Evolutionary conservation across 2,797 vertebrate genomes (phyloP).

Genomic region (Melanogrammus aeglefinus): DNA sequence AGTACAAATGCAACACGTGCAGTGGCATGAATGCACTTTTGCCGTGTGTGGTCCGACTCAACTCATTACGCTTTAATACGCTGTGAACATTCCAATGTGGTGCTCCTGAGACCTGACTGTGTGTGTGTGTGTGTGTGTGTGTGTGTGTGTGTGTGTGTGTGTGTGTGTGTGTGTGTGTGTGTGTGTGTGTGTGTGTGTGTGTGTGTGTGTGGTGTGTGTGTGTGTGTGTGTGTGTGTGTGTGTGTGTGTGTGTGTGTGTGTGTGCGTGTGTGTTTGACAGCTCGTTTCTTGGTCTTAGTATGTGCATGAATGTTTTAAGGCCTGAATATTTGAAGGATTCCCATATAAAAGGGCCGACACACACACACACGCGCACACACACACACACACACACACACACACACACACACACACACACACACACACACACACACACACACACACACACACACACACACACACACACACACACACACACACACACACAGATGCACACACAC

Average conservation of each 20-base stretch:
- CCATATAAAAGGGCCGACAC: not conserved
- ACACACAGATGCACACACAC: conserved; percentile 9
- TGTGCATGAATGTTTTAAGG: conserved; percentile 42
- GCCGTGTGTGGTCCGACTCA: conserved; percentile 46
- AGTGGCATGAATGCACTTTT: not conserved
- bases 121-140: not conserved
- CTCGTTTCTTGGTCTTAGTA: not conserved
- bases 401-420: conserved; percentile 11
- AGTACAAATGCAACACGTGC: not conserved
- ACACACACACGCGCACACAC: conserved; percentile 15
- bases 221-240: conserved; percentile 21
- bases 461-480: not conserved
- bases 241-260: conserved; percentile 18
- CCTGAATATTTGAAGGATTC: conserved; percentile 61
- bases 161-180: conserved; percentile 21
- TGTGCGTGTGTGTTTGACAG: conserved; percentile 13
- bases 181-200: conserved; percentile 21
- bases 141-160: conserved; percentile 14
- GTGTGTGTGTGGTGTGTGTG: conserved; percentile 23
- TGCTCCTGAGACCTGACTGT: conserved; percentile 31
- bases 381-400: conserved; percentile 10
- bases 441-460: conserved; percentile 2
- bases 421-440: not conserved
- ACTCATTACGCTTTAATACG: conserved; percentile 55
- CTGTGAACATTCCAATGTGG: conserved; percentile 60